Conservation (phyloP, 1,140 invertebrate species). For the Lineus longissimus region DNA sequence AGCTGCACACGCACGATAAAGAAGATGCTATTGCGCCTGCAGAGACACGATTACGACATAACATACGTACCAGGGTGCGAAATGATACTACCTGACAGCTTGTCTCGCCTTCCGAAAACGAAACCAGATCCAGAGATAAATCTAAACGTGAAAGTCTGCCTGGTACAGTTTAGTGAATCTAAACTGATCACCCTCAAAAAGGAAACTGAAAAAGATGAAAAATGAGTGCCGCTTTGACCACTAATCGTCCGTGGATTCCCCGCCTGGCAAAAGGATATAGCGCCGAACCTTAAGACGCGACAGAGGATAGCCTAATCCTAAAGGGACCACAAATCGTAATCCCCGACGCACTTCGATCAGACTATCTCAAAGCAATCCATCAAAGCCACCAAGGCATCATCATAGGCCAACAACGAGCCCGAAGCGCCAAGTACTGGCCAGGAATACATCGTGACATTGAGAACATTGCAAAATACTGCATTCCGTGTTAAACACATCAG, state of each 20-base stretch:
- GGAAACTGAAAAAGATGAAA: no score
- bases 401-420: background rate
- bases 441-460: background rate
- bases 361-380: background rate
- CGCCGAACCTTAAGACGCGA: background rate
- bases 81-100: slow-evolving; percentile 29
- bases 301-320: background rate
- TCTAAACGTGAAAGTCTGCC: no score
- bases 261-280: background rate
- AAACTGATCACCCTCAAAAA: no score
- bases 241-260: background rate
- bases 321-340: background rate
- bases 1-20: slow-evolving; percentile 14
- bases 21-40: slow-evolving; percentile 38
- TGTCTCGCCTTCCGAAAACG: no score
- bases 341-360: background rate
- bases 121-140: no score
- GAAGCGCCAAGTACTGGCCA: background rate
- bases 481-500: background rate
- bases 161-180: no score
- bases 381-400: background rate
- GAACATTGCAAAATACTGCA: background rate
- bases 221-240: no score
- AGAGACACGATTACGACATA: slow-evolving; percentile 40
- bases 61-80: slow-evolving; percentile 41